Conservation (phyloP, 2,888 invertebrate species). For the Deilephila elpenor region DNA sequence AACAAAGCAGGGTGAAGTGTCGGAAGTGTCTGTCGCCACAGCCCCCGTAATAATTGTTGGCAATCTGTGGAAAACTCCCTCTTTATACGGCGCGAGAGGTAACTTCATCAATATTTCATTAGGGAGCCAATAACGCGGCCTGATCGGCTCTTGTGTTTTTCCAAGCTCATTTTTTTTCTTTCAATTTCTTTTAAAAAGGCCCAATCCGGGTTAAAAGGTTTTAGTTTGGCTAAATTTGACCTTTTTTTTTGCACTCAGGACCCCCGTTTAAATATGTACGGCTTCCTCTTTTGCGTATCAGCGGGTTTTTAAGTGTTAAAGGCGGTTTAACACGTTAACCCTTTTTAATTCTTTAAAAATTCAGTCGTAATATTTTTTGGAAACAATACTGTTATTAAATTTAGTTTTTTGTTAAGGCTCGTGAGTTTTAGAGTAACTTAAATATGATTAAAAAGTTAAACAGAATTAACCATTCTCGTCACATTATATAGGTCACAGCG, state of each 20-base stretch:
- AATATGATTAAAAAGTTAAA: too few species aligned
- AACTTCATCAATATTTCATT: slow-evolving; percentile 43
- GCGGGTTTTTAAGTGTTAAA: neutral
- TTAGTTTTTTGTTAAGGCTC: neutral
- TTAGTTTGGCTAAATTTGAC: slow-evolving; percentile 1
- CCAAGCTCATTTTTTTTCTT: slow-evolving; percentile 34
- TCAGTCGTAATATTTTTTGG: neutral
- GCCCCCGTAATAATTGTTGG: slow-evolving; percentile 20
- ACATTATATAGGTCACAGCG: too few species aligned
- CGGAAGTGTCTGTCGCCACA: slow-evolving; percentile 5
- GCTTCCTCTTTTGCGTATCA: neutral
- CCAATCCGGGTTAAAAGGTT: slow-evolving; percentile 34
- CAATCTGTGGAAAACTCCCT: slow-evolving; percentile 22
- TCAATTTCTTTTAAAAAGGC: slow-evolving; percentile 31
- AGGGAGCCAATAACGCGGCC: slow-evolving; percentile 36
- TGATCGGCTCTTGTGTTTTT: slow-evolving; percentile 33
- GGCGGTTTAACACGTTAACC: neutral
- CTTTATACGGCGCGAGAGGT: slow-evolving; percentile 26
- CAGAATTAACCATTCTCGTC: too few species aligned
- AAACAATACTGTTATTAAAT: neutral
- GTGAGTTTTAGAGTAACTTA: neutral
- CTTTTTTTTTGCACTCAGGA: too few species aligned
- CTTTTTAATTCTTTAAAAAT: neutral
- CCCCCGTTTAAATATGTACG: neutral
- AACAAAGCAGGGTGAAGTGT: too few species aligned